phyloP scores from a whole-genome alignment of 2,113 vertebrate species.

The Bucco capensis region DNA sequence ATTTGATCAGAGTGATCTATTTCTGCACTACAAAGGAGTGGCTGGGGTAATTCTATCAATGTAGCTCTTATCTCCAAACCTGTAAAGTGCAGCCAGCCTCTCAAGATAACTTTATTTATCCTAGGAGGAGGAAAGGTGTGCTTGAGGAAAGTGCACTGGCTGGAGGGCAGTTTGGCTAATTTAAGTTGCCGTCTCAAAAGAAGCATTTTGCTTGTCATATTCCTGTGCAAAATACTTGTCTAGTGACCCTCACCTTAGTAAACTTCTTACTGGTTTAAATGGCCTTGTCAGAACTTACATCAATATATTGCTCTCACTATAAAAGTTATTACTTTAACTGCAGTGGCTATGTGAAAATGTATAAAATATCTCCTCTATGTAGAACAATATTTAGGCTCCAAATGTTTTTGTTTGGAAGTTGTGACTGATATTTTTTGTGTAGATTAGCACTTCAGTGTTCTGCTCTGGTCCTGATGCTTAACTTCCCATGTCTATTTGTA shows the following conservation, averaged over 20 bases:
- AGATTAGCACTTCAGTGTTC: neutral
- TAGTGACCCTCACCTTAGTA: neutral
- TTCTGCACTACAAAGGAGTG: neutral
- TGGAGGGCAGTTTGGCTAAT: neutral
- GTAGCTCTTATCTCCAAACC: slow-evolving; percentile 25
- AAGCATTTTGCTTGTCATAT: neutral
- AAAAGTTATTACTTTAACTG: neutral
- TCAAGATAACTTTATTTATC: slow-evolving; percentile 33
- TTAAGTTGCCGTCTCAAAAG: neutral
- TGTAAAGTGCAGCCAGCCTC: slow-evolving; percentile 1
- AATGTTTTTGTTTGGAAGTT: neutral
- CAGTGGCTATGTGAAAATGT: neutral
- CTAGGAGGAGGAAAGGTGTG: neutral
- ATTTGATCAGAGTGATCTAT: slow-evolving; percentile 2
- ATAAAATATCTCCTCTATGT: neutral
- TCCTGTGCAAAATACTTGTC: neutral
- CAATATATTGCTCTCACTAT: fast-evolving
- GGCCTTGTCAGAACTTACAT: neutral
- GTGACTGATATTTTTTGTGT: neutral
- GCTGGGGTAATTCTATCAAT: slow-evolving; percentile 21
- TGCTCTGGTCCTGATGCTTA: neutral
- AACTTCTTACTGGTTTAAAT: neutral
- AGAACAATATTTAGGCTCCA: neutral
- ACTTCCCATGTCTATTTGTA: neutral
- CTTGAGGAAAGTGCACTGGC: neutral